Evolutionary conservation across 1,140 invertebrate species (phyloP).

Genomic region (Coboldia fuscipes): DNA sequence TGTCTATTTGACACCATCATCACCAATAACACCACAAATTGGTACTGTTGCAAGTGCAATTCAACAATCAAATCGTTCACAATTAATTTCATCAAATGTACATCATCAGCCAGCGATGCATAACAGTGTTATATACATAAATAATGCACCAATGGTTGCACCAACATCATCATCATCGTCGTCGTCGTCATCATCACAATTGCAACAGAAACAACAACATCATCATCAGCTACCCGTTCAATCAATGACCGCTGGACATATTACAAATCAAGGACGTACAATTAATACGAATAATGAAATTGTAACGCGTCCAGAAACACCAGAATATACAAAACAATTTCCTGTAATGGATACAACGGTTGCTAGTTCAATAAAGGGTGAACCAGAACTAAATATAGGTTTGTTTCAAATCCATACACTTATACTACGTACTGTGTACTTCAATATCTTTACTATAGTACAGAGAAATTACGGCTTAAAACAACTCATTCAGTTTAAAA

Average conservation of each 20-base stretch:
- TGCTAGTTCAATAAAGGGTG: conserved; percentile 27
- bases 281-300: background rate
- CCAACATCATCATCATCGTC: background rate
- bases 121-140: background rate
- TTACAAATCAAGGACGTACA: background rate
- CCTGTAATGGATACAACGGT: conserved; percentile 35
- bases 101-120: conserved; percentile 1
- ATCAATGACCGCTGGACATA: background rate
- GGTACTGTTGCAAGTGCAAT: background rate
- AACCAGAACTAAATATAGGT: conserved; percentile 36
- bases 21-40: background rate
- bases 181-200: background rate
- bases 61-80: background rate
- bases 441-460: too few relatives aligned
- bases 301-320: conserved; percentile 12
- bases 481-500: too few relatives aligned
- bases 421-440: too few relatives aligned
- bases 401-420: too few relatives aligned
- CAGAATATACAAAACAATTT: conserved; percentile 20
- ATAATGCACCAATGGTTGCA: background rate
- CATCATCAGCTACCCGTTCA: background rate
- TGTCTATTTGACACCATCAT: background rate
- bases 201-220: conserved; percentile 3
- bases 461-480: too few relatives aligned
- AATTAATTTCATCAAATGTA: conserved; percentile 9